Base-by-base conservation (phyloP, 2,113 vertebrate genomes). In the Seriola dumerili region DNA sequence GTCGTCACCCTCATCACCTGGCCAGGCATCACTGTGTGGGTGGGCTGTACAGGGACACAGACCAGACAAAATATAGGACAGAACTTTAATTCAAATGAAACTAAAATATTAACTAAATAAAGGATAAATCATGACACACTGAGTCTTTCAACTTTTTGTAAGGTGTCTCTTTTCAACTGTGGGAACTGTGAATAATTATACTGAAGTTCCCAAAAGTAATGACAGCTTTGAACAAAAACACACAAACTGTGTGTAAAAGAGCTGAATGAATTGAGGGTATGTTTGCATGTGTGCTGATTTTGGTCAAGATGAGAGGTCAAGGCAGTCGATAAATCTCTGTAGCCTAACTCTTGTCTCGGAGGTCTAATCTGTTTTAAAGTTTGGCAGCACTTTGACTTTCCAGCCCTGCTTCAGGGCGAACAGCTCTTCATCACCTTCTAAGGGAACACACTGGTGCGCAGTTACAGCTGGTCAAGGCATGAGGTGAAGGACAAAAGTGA, bases 1-100 rank as follows among this genome's bases (percentile, higher is more conserved):
- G 98, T 99, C 92, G 98, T 99, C 92, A 99, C 98, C 38, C 98
- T 95, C 98, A 99, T 99, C 91, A 99, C 98, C 95, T 99, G 98
- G 76, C 98, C 97, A 38, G 98, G 98, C 98, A 99, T 99, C 93
- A 99, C 98, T 72, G 98, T 99, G 92, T 99, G 98, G 89, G 98
- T 99, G 36, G 98, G 98, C 98, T 99, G 90, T 69, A 74, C 32
- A 67, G 16, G 75, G 34, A 81, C 58, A 61, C 48, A 63, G 54
- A 75, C 36, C 72, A 9, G 7, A 52, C 46, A n/a, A 75, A 55
- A 65, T 0, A 38, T 10, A 67, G 14, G n/a, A 32, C 8, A 16
- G n/a, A 38, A 50, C 32, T 52, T 8, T 21, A 10, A 42, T 55
- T 16, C 34, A 2, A 55, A 34, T 42, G 1, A 8, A 42, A 29